These are phyloP conservation scores for Pogonus chalceus DNA, from an alignment of 1,140 invertebrate genomes.

Conservation along the genomic window DNA sequence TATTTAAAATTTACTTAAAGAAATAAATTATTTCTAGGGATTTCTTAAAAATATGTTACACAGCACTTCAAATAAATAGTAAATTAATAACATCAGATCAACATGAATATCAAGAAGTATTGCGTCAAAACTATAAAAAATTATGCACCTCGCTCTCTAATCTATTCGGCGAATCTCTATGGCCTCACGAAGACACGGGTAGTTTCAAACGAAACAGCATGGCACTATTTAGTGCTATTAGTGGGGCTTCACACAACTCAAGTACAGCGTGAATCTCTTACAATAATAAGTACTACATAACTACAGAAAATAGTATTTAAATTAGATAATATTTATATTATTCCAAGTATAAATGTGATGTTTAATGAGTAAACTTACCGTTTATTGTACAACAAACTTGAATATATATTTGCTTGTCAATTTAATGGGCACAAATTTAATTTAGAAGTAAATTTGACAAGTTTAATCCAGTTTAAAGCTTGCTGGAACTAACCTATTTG, in stretches of 20 bases:
- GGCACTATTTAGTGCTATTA: slow-evolving; percentile 56
- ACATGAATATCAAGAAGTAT: slow-evolving; percentile 77
- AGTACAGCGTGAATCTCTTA: slow-evolving; percentile 42
- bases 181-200: slow-evolving; percentile 52
- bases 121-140: slow-evolving; percentile 77
- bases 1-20: slow-evolving; percentile 1
- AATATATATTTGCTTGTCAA: too few relatives aligned
- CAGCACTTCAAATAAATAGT: slow-evolving; percentile 77
- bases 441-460: too few relatives aligned
- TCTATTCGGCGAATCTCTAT: slow-evolving; percentile 57
- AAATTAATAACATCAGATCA: slow-evolving; percentile 77
- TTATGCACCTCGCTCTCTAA: slow-evolving; percentile 65
- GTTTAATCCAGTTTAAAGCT: too few relatives aligned
- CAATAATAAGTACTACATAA: background rate
- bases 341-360: slow-evolving; percentile 6
- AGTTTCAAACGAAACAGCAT: slow-evolving; percentile 53
- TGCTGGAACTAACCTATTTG: too few relatives aligned
- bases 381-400: too few relatives aligned
- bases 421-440: too few relatives aligned
- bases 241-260: slow-evolving; percentile 52
- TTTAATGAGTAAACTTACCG: background rate
- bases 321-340: background rate
- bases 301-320: background rate
- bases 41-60: slow-evolving; percentile 78
- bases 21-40: slow-evolving; percentile 47